Evolutionary conservation across 2,888 invertebrate genomes (phyloP).

Genomic region (Clepsis dumicolana): DNA sequence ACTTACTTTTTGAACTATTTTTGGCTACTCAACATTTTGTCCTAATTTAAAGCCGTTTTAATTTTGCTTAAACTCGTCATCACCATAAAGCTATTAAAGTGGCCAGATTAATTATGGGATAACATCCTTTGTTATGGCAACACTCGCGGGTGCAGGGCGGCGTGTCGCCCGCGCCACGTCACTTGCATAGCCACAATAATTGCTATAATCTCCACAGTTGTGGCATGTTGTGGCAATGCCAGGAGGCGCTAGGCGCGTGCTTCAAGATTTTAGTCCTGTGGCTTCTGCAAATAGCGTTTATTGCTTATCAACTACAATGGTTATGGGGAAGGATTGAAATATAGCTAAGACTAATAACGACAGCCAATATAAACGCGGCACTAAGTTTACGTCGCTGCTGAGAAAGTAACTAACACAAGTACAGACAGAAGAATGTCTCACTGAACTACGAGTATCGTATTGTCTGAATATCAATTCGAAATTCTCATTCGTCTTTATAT

Average conservation of each 20-base stretch:
- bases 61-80: constrained; percentile 15
- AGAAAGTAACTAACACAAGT: too few relatives aligned
- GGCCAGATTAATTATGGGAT: constrained; percentile 35
- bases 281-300: constrained; percentile 77
- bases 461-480: too few relatives aligned
- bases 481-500: too few relatives aligned
- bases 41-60: constrained; percentile 11
- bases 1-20: constrained; percentile 7
- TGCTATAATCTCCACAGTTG: constrained; percentile 41
- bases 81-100: constrained; percentile 23
- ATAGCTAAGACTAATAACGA: constrained; percentile 53
- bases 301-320: constrained; percentile 58
- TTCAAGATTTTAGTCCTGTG: constrained; percentile 63
- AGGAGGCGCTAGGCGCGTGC: constrained; percentile 56
- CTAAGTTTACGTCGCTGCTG: neutral
- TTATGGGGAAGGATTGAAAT: constrained; percentile 56
- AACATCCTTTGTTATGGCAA: constrained; percentile 24
- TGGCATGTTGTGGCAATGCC: constrained; percentile 47
- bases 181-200: constrained; percentile 47
- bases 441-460: too few relatives aligned
- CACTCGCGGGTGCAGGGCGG: constrained; percentile 16
- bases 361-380: neutral
- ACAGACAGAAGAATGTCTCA: too few relatives aligned
- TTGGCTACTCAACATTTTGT: neutral
- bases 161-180: constrained; percentile 31